These are phyloP conservation scores for Chloroceryle aenea DNA, from an alignment of 2,113 vertebrate genomes.

Conservation along the genomic window DNA sequence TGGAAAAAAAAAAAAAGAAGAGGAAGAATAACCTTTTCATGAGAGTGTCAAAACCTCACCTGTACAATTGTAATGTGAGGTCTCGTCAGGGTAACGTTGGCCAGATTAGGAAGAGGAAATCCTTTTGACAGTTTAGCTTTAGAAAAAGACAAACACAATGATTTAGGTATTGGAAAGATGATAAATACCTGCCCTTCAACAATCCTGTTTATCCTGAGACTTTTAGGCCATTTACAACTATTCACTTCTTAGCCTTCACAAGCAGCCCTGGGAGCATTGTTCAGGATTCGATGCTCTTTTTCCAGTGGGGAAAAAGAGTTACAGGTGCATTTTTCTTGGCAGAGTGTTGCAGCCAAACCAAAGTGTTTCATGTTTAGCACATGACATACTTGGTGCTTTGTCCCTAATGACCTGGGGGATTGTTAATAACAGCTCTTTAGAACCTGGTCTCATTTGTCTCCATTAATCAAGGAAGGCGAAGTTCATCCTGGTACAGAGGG, in stretches of 20 bases:
- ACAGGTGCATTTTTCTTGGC: neutral
- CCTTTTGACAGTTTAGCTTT: conserved; percentile 76
- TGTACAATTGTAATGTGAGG: conserved; percentile 67
- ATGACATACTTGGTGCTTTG: neutral
- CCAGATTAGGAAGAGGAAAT: conserved; percentile 70
- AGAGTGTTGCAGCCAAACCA: neutral
- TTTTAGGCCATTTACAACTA: neutral
- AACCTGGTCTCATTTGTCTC: neutral
- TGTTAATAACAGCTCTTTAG: neutral
- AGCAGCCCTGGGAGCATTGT: neutral
- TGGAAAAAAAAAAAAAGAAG: neutral
- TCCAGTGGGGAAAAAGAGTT: neutral
- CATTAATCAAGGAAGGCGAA: neutral
- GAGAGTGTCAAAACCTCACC: conserved; percentile 57
- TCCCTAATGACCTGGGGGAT: neutral
- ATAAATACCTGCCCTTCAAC: neutral
- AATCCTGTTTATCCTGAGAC: neutral
- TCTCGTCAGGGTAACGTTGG: conserved; percentile 59
- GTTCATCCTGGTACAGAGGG: neutral
- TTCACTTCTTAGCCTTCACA: neutral
- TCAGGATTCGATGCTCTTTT: neutral
- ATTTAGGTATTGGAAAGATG: neutral
- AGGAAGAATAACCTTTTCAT: neutral
- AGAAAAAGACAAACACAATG: neutral
- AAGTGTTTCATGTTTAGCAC: neutral